Conservation (phyloP, 2,888 invertebrate genomes). For the Oxytorus armatus region DNA sequence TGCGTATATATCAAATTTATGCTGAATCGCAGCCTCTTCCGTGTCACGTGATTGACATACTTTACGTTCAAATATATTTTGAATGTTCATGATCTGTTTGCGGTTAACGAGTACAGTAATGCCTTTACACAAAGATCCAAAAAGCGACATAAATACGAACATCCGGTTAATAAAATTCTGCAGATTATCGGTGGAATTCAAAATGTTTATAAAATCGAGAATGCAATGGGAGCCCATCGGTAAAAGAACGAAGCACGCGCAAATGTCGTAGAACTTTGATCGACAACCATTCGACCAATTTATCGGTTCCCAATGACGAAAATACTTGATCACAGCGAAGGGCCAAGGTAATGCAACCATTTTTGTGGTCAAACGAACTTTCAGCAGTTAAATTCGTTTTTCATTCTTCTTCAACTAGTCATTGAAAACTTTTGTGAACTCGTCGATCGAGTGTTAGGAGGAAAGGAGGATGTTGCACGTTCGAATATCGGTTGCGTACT, state of each 20-base stretch:
- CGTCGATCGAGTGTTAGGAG: too few relatives aligned
- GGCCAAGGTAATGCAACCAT: background rate
- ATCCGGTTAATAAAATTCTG: background rate
- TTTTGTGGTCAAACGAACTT: background rate
- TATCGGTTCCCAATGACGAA: slow-evolving; percentile 38
- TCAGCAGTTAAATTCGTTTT: too few relatives aligned
- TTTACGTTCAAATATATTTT: background rate
- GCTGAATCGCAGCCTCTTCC: background rate
- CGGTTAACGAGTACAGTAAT: slow-evolving; percentile 9
- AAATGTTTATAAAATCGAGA: background rate
- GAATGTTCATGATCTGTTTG: background rate
- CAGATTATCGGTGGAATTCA: background rate
- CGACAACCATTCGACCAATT: slow-evolving; percentile 5
- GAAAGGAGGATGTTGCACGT: too few relatives aligned
- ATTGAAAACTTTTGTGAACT: too few relatives aligned
- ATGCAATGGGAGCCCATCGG: background rate
- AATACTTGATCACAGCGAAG: slow-evolving; percentile 13
- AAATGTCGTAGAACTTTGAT: slow-evolving; percentile 12
- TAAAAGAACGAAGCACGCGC: background rate
- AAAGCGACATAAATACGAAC: background rate
- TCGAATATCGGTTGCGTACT: too few relatives aligned
- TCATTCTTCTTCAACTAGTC: too few relatives aligned
- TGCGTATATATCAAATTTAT: background rate
- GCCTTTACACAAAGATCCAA: background rate
- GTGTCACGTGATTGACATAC: slow-evolving; percentile 9